phyloP scores from a whole-genome alignment of 2,888 invertebrate species.

The Ecdyonurus torrentis region DNA sequence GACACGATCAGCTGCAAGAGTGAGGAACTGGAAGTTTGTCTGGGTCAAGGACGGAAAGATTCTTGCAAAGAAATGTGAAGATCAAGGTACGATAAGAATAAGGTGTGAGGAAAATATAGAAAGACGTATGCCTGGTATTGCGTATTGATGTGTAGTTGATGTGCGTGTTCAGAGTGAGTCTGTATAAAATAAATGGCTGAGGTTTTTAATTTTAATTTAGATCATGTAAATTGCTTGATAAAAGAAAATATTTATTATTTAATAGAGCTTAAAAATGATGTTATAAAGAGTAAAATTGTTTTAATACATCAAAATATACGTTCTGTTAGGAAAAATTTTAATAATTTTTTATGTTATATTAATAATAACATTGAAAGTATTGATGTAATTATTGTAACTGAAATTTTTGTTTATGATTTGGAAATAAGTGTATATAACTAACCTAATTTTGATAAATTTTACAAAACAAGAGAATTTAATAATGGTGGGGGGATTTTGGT shows the following conservation, averaged over 20 bases:
- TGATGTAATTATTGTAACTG: background rate
- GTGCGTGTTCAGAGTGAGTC: too few species aligned
- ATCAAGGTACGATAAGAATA: background rate
- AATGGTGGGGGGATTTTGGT: background rate
- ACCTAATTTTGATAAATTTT: background rate
- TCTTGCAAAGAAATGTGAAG: background rate
- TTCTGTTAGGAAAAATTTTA: background rate
- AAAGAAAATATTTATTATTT: too few species aligned
- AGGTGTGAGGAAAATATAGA: background rate
- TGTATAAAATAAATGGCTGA: too few species aligned
- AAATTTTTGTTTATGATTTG: background rate
- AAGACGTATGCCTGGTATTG: too few species aligned
- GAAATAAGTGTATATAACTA: background rate
- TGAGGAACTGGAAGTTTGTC: too few species aligned
- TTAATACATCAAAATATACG: background rate
- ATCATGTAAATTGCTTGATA: too few species aligned
- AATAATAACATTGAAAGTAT: background rate
- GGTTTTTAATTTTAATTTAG: too few species aligned
- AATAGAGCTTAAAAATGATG: background rate
- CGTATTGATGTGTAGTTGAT: too few species aligned
- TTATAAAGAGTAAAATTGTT: background rate
- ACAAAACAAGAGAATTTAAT: background rate
- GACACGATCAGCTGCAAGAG: too few species aligned
- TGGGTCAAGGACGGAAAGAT: background rate
- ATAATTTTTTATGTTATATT: background rate